These are phyloP conservation scores for Ochropleura leucogaster DNA, from an alignment of 2,888 invertebrate species.

Conservation along the genomic window DNA sequence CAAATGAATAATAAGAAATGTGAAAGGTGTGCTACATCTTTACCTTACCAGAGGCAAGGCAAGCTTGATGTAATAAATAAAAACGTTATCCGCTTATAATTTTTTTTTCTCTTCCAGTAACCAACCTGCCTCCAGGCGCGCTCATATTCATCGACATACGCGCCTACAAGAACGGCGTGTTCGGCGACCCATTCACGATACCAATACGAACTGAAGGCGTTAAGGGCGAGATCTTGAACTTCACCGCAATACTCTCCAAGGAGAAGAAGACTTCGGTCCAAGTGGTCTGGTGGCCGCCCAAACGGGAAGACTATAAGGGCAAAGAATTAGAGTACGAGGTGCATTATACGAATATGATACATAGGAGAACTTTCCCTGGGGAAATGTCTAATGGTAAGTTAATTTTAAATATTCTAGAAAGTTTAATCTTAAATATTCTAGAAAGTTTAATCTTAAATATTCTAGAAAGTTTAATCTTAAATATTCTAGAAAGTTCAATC, in stretches of 20 bases:
- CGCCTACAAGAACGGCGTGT: slow-evolving; percentile 90
- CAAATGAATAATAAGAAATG: background rate
- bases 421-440: background rate
- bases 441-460: background rate
- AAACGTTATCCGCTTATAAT: background rate
- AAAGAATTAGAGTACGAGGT: slow-evolving; percentile 91
- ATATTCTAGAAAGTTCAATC: too few relatives aligned
- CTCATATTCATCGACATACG: slow-evolving; percentile 90
- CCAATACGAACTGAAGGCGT: slow-evolving; percentile 86
- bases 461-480: background rate
- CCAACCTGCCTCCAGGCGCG: slow-evolving; percentile 89
- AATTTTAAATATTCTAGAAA: background rate
- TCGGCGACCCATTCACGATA: slow-evolving; percentile 89
- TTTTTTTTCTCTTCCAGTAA: slow-evolving; percentile 79
- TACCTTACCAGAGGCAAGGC: background rate
- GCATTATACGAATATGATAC: slow-evolving; percentile 91
- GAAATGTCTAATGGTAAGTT: slow-evolving; percentile 90
- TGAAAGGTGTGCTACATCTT: background rate
- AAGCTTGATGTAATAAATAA: background rate
- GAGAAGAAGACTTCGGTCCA: slow-evolving; percentile 91
- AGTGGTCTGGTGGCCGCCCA: slow-evolving; percentile 92
- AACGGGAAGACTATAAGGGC: slow-evolving; percentile 86
- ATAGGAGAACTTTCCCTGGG: slow-evolving; percentile 74
- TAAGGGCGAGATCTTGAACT: slow-evolving; percentile 87
- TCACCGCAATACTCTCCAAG: slow-evolving; percentile 88